These are phyloP conservation scores for Numenius phaeopus DNA, from an alignment of 2,797 vertebrate species.

Conservation along the genomic window DNA sequence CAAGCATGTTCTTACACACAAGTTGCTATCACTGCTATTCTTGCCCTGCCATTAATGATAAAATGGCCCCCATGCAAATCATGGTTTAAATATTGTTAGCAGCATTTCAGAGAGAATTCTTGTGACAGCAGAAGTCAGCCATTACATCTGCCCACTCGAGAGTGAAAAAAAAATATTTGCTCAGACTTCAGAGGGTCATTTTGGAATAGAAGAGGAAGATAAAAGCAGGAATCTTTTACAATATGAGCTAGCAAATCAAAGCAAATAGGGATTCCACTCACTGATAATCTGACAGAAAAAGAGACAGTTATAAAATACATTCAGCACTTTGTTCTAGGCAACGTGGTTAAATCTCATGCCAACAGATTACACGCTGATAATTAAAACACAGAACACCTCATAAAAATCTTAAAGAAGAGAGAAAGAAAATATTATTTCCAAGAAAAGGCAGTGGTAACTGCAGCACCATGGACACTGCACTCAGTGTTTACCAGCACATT, in stretches of 20 bases:
- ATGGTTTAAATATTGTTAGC: neutral
- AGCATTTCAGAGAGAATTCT: constrained; percentile 16
- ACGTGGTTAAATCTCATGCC: neutral
- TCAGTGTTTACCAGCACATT: neutral
- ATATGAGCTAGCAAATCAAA: constrained; percentile 19
- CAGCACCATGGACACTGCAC: constrained; percentile 19
- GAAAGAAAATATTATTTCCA: neutral
- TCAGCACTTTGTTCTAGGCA: neutral
- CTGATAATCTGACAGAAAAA: neutral
- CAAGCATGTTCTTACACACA: neutral
- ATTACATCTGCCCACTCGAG: neutral
- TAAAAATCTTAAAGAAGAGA: neutral
- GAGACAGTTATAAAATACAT: neutral
- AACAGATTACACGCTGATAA: neutral
- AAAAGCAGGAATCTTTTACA: constrained; percentile 54
- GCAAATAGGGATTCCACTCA: constrained; percentile 15
- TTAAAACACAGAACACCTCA: neutral
- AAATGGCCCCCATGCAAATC: neutral
- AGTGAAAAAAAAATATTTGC: constrained; percentile 57
- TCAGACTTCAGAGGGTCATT: constrained; percentile 42
- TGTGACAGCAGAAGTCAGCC: neutral
- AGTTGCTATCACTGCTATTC: neutral
- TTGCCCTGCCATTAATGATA: neutral
- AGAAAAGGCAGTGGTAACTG: neutral
- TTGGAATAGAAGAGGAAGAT: constrained; percentile 25